Evolutionary conservation across 1,140 invertebrate genomes (phyloP), one percentile per base, ranked within the genome.

Genomic region (Mizuhopecten yessoensis): DNA sequence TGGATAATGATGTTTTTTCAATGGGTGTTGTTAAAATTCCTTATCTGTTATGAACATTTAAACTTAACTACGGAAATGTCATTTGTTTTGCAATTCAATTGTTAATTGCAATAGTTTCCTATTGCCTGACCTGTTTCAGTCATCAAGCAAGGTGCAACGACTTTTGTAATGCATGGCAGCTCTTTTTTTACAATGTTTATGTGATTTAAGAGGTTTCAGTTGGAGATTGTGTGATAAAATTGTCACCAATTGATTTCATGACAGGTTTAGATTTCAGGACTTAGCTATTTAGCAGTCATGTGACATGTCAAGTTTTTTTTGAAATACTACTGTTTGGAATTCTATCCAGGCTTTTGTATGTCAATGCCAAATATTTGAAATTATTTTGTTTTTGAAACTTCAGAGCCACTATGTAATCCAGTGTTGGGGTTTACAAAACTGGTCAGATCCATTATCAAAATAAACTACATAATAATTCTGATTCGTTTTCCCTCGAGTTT

Each of bases 191-290:
- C 57, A 75, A 17, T 15, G 42, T 75, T 23, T 23, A 9, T n/a
- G 57, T 75, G 57, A 75, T 75, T 75, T 75, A 75, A 75, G 57
- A 45, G 42, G 42, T 45, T 20, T 5, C n/a, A 7, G 57, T 29
- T 13, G 29, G n/a, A 75, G 57, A 75, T 75, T n/a, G 17, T 57
- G 45, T 9, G 23, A 20, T 20, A 11, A 11, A 15, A 57, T 57
- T 57, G 57, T 75, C 57, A 29, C 23, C 57, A 75, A 75, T 75
- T 75, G 57, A 75, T 75, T 75, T n/a, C 57, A 7, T 75, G 57
- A 75, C 57, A 75, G 5, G 57, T 23, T 29, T 75, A 75, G 57
- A 75, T 75, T 75, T 29, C n/a, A 75, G 2, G 13, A 75, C 23
- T 75, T 75, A 75, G 57, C 5, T 75, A 75, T n/a, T 75, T 45